A percentile compares a stretch with the other conserved stretches of the same genome.
phyloP scores from a whole-genome alignment of 2,113 vertebrate species.

The Gnathonemus longibarbis region DNA sequence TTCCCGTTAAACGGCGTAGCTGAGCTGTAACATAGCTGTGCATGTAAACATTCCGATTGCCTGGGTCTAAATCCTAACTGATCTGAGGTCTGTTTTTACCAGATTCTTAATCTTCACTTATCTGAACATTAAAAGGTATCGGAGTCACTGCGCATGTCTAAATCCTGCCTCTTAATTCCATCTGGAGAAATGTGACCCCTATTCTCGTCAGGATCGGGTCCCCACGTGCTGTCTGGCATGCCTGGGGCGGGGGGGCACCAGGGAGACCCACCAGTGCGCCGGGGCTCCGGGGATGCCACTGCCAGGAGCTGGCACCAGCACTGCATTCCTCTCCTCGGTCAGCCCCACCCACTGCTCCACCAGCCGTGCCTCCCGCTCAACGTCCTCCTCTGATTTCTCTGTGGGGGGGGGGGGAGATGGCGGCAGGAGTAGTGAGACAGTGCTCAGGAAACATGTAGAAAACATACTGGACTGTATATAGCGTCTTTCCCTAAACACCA shows the following conservation, averaged over 20 bases:
- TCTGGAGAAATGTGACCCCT: not conserved
- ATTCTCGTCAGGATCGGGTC: not conserved
- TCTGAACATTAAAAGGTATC: no score
- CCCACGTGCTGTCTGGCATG: no score
- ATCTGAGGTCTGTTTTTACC: no score
- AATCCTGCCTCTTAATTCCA: no score
- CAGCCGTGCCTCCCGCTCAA: constrained; percentile 83
- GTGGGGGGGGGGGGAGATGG: not conserved
- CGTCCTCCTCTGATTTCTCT: constrained; percentile 89
- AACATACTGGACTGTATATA: not conserved
- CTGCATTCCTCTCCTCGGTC: constrained; percentile 89
- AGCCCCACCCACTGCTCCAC: constrained; percentile 98
- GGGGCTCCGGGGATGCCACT: constrained; percentile 91
- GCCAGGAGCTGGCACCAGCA: constrained; percentile 84
- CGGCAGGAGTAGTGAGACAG: not conserved
- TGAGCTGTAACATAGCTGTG: no score
- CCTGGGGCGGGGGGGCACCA: not conserved
- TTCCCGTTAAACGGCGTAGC: no score
- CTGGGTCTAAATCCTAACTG: no score
- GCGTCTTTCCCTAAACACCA: not conserved
- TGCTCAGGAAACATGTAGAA: not conserved
- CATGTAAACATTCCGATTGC: no score
- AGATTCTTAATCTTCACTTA: no score
- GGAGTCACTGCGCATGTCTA: no score
- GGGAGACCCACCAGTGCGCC: constrained; percentile 73